Evolutionary conservation across 1,140 invertebrate species (phyloP), one percentile per base, ranked within the genome.

Genomic region (Scylla paramamosain): DNA sequence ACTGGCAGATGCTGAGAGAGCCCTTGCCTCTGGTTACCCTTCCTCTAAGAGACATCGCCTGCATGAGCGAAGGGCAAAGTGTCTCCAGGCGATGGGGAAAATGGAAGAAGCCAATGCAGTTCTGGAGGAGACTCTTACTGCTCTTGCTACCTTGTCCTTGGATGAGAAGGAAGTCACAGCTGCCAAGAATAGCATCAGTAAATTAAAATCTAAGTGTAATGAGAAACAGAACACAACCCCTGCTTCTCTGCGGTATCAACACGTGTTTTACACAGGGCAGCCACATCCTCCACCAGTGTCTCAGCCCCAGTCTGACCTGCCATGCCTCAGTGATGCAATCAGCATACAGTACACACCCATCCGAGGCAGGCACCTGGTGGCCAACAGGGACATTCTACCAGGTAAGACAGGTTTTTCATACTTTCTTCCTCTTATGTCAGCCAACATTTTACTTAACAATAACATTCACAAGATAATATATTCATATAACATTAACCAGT

Each of bases 31-130:
- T 48, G 98, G 97, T 7, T 99, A 99, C 97, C 98, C 98, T 6
- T 97, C 97, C 91, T 97, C 98, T 89, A 97, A 98, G 25, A 96
- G 97, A 0, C 98, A 98, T 96, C 99, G 99, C 97, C 97, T 99
- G 0, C 97, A 98, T 82, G 98, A 99, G 96, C 97, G 98, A 96
- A 98, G 97, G 96, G 98, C 98, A 0, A 97, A 98, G 96, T 99
- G 98, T 97, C 97, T 98, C 83, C 97, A 98, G 91, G 98, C 98
- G 2, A 97, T 98, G 48, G 98, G 98, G 25, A 95, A 84, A 93
- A 59, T 48, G 28, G 83, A 96, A 25, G 95, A 96, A 39, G 95
- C 95, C n/a, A 94, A 94, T 8, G 20, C n/a, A 12, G 46, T 88
- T 12, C n/a, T 95, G 20, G 94, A 92, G 14, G 94, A 95, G 8